phyloP scores from a whole-genome alignment of 92 coral and sea anemone genomes.

The Bergia puertoricense region DNA sequence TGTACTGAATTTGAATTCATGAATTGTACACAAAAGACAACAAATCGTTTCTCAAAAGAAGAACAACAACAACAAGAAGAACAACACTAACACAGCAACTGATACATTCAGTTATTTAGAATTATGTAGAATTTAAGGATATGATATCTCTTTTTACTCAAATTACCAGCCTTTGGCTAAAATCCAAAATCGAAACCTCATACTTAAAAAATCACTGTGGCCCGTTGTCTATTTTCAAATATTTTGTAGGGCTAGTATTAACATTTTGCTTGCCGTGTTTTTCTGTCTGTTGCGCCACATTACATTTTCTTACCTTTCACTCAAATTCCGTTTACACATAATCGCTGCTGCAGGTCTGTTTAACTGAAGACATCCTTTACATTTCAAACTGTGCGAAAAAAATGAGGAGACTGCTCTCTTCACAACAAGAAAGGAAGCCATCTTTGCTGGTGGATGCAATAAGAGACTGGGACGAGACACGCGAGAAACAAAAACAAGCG shows the following conservation, averaged over 20 bases:
- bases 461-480: background rate
- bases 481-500: background rate
- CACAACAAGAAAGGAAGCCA: constrained; percentile 6
- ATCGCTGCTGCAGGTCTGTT: background rate
- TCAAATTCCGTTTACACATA: background rate
- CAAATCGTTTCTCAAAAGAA: no score
- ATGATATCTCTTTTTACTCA: background rate
- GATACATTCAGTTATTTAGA: background rate
- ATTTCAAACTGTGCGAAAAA: background rate
- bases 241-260: background rate
- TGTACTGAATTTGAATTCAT: no score
- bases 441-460: background rate
- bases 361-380: background rate
- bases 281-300: background rate
- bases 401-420: background rate
- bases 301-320: constrained; percentile 6
- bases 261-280: background rate
- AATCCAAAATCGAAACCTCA: background rate
- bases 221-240: background rate
- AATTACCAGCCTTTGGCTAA: background rate
- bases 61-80: no score
- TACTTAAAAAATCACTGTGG: background rate
- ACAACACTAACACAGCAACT: no score
- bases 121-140: background rate
- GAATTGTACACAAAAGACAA: no score